Percentiles rank a stretch among this genome's conserved stretches.
Evolutionary conservation across 2,888 invertebrate genomes (phyloP).

Genomic region (Amiota mariae): DNA sequence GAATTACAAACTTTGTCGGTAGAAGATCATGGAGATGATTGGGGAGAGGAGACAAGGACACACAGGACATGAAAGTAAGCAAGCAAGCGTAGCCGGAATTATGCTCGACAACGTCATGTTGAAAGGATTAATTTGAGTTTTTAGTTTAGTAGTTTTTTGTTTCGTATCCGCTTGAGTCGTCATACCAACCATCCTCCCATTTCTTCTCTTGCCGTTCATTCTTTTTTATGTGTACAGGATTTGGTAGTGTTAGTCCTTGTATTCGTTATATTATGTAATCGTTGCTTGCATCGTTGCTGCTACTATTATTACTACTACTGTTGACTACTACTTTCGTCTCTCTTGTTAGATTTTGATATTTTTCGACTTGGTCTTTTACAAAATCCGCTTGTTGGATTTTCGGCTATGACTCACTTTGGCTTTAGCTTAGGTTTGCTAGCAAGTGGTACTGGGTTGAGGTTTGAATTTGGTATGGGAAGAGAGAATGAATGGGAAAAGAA

Average conservation of each 20-base stretch:
- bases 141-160: background rate
- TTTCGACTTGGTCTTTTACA: no score
- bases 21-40: background rate
- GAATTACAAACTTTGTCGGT: background rate
- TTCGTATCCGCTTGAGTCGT: background rate
- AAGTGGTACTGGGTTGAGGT: background rate
- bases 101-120: slow-evolving; percentile 34
- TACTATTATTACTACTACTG: background rate
- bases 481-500: background rate
- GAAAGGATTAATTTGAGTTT: slow-evolving; percentile 40
- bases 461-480: background rate
- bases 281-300: background rate
- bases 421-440: background rate
- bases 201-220: no score
- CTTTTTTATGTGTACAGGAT: background rate
- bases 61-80: background rate
- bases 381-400: no score
- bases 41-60: background rate
- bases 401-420: background rate
- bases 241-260: background rate
- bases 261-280: background rate
- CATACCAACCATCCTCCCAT: background rate
- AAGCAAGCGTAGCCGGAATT: slow-evolving; percentile 26
- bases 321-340: background rate
- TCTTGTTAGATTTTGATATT: no score